Evolutionary conservation across 2,888 invertebrate genomes (phyloP).

Genomic region (Melipona beecheii): DNA sequence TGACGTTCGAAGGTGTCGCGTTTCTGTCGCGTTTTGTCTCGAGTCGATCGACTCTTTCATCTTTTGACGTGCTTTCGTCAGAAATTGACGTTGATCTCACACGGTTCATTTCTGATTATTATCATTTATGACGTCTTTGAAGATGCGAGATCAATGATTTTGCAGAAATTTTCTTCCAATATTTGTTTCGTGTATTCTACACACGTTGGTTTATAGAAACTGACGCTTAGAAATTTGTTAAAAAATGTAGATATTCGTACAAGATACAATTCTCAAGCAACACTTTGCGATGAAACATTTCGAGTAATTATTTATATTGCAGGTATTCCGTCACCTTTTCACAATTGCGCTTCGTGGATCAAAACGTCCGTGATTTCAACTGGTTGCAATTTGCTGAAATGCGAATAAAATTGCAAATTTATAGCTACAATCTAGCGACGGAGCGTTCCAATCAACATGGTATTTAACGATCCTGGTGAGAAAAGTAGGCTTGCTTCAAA

Average conservation of each 20-base stretch:
- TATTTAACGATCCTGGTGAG: neutral
- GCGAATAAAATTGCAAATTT: neutral
- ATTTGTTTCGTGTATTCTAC: accelerated
- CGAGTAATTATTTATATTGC: neutral
- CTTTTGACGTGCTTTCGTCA: too few relatives aligned
- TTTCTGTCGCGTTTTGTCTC: too few relatives aligned
- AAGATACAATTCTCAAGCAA: neutral
- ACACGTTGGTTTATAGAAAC: neutral
- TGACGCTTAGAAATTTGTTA: neutral
- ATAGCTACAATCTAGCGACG: neutral
- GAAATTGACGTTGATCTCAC: conserved; percentile 6
- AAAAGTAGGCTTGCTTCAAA: neutral
- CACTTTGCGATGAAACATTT: neutral
- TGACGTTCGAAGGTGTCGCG: too few relatives aligned
- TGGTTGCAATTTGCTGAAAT: neutral
- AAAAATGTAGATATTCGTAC: too few relatives aligned
- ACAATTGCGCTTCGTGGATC: neutral
- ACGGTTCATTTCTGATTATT: too few relatives aligned
- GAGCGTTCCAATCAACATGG: neutral
- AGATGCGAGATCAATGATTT: neutral
- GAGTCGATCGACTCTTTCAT: too few relatives aligned
- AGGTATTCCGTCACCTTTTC: neutral
- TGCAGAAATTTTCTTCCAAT: neutral
- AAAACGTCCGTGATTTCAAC: neutral
- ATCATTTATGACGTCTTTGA: too few relatives aligned